Conservation (phyloP, 2,113 vertebrate species). For the Peromyscus leucopus region DNA sequence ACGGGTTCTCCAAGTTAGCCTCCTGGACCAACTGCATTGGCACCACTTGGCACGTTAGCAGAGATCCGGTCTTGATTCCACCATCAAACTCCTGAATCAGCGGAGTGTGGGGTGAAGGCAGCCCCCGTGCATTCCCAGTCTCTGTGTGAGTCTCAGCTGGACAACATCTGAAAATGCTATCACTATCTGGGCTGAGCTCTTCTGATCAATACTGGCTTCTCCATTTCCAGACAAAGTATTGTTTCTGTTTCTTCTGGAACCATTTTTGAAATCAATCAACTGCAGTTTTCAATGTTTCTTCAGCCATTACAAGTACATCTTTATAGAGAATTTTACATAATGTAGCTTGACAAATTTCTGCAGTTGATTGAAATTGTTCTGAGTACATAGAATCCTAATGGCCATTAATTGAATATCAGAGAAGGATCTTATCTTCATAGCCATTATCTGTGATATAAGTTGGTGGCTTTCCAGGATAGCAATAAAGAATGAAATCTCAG, state of each 20-base stretch:
- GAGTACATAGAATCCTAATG: slow-evolving; percentile 95
- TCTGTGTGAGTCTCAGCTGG: background rate
- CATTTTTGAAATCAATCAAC: slow-evolving; percentile 90
- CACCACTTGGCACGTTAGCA: background rate
- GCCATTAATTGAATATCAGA: slow-evolving; percentile 91
- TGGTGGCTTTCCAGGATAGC: background rate
- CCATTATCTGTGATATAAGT: background rate
- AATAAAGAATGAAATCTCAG: background rate
- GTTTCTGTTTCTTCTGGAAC: slow-evolving; percentile 93
- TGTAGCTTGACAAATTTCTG: slow-evolving; percentile 93
- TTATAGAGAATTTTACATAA: slow-evolving; percentile 96
- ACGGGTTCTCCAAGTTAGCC: background rate
- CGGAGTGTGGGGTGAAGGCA: background rate
- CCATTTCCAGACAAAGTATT: slow-evolving; percentile 90
- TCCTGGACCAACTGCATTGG: background rate
- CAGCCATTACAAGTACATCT: slow-evolving; percentile 93
- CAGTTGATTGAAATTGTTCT: slow-evolving; percentile 91
- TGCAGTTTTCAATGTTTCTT: slow-evolving; percentile 91
- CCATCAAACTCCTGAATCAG: background rate
- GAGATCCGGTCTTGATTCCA: background rate
- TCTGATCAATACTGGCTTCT: slow-evolving; percentile 88
- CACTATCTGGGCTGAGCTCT: slow-evolving; percentile 77
- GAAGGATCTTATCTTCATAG: slow-evolving; percentile 89
- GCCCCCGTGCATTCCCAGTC: background rate
- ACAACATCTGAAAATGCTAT: background rate